A percentile compares a stretch with the other conserved stretches of the same genome.
phyloP scores from a whole-genome alignment of 1,140 invertebrate genomes.

The Micrasema minimum region DNA sequence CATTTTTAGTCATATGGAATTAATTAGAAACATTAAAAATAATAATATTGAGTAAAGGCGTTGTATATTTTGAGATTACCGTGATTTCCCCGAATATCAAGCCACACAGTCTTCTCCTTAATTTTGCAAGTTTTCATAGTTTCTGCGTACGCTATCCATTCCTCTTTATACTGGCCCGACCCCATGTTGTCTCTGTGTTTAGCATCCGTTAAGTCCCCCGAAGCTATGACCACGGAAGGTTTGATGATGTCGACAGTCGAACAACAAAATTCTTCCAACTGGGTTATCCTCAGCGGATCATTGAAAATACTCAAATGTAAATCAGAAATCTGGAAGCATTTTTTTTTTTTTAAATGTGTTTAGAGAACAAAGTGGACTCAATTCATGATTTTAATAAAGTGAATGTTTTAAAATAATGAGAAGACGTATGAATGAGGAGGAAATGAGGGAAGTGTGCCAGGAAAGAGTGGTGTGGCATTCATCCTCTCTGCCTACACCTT shows the following conservation, averaged over 20 bases:
- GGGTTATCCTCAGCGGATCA: slow-evolving; percentile 77
- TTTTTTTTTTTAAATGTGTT: not conserved
- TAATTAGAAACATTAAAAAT: too few relatives aligned
- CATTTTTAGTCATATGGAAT: too few relatives aligned
- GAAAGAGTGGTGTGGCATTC: too few relatives aligned
- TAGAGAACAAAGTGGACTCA: not conserved
- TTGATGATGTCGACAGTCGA: slow-evolving; percentile 78
- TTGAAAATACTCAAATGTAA: slow-evolving; percentile 89
- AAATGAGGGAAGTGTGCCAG: too few relatives aligned
- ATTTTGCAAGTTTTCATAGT: slow-evolving; percentile 77
- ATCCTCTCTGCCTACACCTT: too few relatives aligned
- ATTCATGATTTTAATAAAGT: not conserved
- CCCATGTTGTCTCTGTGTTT: slow-evolving; percentile 82
- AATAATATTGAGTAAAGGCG: too few relatives aligned
- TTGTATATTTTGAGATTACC: slow-evolving; percentile 68
- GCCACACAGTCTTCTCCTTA: slow-evolving; percentile 79
- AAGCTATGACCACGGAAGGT: slow-evolving; percentile 84
- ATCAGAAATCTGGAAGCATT: slow-evolving; percentile 79
- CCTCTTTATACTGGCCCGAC: slow-evolving; percentile 83
- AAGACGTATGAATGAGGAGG: too few relatives aligned
- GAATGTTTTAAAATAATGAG: not conserved
- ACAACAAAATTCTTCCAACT: slow-evolving; percentile 85
- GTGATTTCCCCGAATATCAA: slow-evolving; percentile 95
- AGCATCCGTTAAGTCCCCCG: slow-evolving; percentile 92
- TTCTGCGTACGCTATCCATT: slow-evolving; percentile 86